Evolutionary conservation across 2,888 invertebrate genomes (phyloP), one percentile per base, ranked within the genome.

Genomic region (Dicyrtomina minuta): DNA sequence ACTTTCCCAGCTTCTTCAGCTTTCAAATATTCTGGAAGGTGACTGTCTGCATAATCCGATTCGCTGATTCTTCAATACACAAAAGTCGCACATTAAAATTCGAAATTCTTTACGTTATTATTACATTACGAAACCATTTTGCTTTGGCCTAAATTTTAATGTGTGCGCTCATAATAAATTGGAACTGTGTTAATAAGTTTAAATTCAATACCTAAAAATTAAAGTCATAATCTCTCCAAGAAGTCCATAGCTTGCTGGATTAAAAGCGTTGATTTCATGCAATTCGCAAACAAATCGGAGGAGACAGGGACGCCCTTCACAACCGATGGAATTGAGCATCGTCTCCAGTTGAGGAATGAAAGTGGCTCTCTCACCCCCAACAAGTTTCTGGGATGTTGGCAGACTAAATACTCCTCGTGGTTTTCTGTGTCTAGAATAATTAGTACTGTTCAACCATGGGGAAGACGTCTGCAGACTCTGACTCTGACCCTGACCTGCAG

Each of bases 271-370:
- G 58, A 67, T 72, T 39, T 77, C 73, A 55, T 77, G 75, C 49
- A 77, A 70, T 72, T 77, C 77, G 39, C 77, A 77, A 64, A 77
- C 72, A 2, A 73, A 72, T 46, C 77, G 58, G 15, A 77, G 70
- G 44, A 77, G 71, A 55, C 77, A 77, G 0, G 71, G 55, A n/a
- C 72, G 64, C 67, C 49, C 77, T 10, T 74, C 69, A 41, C 72
- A 72, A 15, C 77, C 77, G 26, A 76, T 55, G 4, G 68, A 66
- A 3, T 41, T 33, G 27, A 76, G 51, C 41, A 76, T 56, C 8
- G 53, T 65, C 53, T 77, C 75, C 55, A 77, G 66, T 39, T 69
- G 69, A 2, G 77, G 75, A 41, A 77, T 46, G 2, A 77, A 41
- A 24, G 70, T 39, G 5, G 77, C 77, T 46, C 77, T 49, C 62